These are phyloP conservation scores for Drosophila ezoana DNA, from an alignment of 2,888 invertebrate genomes.

Conservation along the genomic window DNA sequence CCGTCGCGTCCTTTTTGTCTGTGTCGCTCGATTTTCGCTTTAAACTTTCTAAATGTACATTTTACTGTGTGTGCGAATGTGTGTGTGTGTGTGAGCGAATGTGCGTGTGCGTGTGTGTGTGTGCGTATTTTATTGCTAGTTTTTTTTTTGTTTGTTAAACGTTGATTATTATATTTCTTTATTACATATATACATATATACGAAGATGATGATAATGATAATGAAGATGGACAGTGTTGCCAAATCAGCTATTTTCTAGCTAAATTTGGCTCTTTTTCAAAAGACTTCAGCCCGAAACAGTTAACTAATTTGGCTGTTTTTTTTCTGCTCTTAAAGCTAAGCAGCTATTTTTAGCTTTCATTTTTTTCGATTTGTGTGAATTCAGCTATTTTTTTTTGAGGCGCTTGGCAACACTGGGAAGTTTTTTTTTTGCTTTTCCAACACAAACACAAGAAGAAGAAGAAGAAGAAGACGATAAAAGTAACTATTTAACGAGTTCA, in stretches of 20 bases:
- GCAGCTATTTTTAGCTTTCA: too few relatives aligned
- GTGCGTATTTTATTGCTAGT: slow-evolving; percentile 38
- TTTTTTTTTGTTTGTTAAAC: slow-evolving; percentile 70
- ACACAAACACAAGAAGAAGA: slow-evolving; percentile 17
- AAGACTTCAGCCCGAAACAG: too few relatives aligned
- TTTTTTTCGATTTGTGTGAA: too few relatives aligned
- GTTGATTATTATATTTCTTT: slow-evolving; percentile 72
- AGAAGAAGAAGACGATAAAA: slow-evolving; percentile 11
- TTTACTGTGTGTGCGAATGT: slow-evolving; percentile 24
- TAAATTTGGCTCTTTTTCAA: too few relatives aligned
- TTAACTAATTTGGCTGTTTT: too few relatives aligned
- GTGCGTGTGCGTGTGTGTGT: slow-evolving; percentile 13
- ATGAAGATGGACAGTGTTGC: not conserved
- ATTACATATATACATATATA: slow-evolving; percentile 50
- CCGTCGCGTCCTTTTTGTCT: slow-evolving; percentile 23
- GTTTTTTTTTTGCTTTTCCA: slow-evolving; percentile 36
- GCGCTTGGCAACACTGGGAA: not conserved
- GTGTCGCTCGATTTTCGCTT: slow-evolving; percentile 12
- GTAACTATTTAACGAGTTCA: slow-evolving; percentile 49
- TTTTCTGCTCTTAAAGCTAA: too few relatives aligned
- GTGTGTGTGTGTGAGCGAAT: slow-evolving; percentile 13
- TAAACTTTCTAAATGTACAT: slow-evolving; percentile 32
- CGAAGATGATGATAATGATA: slow-evolving; percentile 16
- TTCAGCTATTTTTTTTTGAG: too few relatives aligned
- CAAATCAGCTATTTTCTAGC: too few relatives aligned